Base-by-base conservation (phyloP, 2,113 vertebrate species). In the Egretta garzetta region DNA sequence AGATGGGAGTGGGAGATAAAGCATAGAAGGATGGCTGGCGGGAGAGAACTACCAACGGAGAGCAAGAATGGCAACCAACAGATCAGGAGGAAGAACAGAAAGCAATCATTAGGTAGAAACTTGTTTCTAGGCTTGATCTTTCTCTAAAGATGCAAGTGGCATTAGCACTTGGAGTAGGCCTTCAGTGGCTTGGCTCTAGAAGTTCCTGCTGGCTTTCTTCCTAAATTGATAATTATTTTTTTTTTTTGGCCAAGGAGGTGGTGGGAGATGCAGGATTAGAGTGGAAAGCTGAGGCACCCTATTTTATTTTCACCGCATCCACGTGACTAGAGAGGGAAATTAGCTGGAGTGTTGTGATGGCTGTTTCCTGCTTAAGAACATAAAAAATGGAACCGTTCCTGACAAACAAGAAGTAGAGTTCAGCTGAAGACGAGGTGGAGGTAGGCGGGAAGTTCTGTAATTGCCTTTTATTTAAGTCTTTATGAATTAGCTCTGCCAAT, bases 391-490 rank as follows among this genome's bases (percentile, higher is more conserved):
- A 96, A 93, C 74, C n/a, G 27, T 96, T 86, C 63, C 88, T 97
- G 96, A 95, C 93, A 94, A 97, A 90, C 66, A 85, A 93, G 83
- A 84, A 91, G 74, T 52, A 50, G 59, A 89, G 55, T 68, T 95
- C 87, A 87, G 91, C 84, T 96, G 73, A 96, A 96, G 93, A 95
- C 55, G 81, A 96, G 87, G 71, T 91, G 63, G 67, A 96, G 81
- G 97, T 97, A 66, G 95, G 96, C 33, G 91, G 74, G 89, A 97
- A 96, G 91, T 80, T 96, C 96, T 96, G 81, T 89, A 94, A 97
- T 87, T 95, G 95, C 81, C 63, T 94, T 94, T 97, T 93, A 95
- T 93, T 97, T 95, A 89, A 96, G 75, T 85, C 97, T 97, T 97
- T 82, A 95, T 96, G 95, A 97, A 97, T 96, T 97, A 95, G 87